Base-by-base conservation (phyloP, 2,888 invertebrate species). In the Cataglyphis rosenhaueri region DNA sequence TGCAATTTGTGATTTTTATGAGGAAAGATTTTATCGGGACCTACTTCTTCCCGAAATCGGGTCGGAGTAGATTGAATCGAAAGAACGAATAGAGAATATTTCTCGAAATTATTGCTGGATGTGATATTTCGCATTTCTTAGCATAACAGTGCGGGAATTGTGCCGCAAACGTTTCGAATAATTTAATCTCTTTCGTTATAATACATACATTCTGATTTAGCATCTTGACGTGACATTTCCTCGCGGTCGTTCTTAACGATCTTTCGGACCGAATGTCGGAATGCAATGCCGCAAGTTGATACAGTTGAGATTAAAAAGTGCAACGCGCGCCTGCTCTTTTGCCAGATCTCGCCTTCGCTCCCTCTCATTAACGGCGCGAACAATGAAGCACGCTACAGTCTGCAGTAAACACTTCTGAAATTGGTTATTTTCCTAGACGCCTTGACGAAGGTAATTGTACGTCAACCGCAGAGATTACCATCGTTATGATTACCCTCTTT, bases 401-500 rank as follows among this genome's bases (percentile, higher is more conserved):
- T 89, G 91, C 91, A 92, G 92, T 92, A 92, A 93, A 92, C 92
- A 92, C 92, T 92, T 91, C 88, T 90, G 90, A 85, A 92, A 93
- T 93, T 93, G 92, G 93, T 93, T 93, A 93, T 93, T 93, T 92
- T 93, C 91, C 89, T 88, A 90, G 88, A 86, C 86, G 89, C 87
- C 89, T 88, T 91, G 91, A 89, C 88, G 90, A 89, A 88, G 89
- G 89, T 90, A 92, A 91, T 92, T 92, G 89, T 91, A 91, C 92
- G 92, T 92, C 93, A 93, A 91, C 92, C 91, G 88, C 93, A 93
- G 92, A 92, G 90, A 93, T 93, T 92, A 93, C 92, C 90, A 90
- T 92, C 91, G 90, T 92, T 92, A 90, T 92, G 93, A 93, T 92
- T 92, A 93, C 91, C n/a, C 48, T 90, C 92, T 93, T 92, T 93